Evolutionary conservation across 2,797 vertebrate species (phyloP).

Genomic region (Anabacerthia variegaticeps): DNA sequence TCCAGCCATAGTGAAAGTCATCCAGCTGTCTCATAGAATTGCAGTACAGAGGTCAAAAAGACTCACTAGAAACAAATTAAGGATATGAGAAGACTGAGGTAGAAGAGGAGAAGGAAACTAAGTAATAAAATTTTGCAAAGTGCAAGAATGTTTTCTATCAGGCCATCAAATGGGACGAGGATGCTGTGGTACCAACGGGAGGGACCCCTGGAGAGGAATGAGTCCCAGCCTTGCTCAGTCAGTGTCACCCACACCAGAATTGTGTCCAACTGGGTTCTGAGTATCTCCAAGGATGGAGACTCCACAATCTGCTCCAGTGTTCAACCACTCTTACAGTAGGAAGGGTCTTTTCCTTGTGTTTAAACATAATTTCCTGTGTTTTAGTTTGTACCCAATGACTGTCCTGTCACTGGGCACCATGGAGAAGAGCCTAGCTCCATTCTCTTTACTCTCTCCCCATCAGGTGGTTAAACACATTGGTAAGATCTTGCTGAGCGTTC

Average conservation of each 20-base stretch:
- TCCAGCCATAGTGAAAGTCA: neutral
- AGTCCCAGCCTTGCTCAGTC: neutral
- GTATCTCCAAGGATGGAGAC: neutral
- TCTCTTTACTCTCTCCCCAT: neutral
- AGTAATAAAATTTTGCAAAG: neutral
- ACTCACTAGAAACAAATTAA: neutral
- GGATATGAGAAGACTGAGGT: rapidly evolving
- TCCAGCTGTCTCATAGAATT: neutral
- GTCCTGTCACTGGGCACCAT: neutral
- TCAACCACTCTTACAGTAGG: neutral
- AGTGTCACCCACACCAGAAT: neutral
- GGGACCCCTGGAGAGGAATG: neutral
- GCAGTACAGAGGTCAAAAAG: neutral
- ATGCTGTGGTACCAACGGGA: neutral
- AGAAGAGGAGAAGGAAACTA: neutral
- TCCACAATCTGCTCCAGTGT: neutral
- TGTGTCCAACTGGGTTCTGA: neutral
- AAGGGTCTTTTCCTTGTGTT: neutral
- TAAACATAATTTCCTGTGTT: neutral
- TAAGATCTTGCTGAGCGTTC: neutral
- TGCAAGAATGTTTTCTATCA: neutral
- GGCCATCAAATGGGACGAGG: neutral
- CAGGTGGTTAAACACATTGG: neutral
- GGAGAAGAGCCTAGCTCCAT: neutral
- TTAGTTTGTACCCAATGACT: neutral